phyloP scores from a whole-genome alignment of 2,797 vertebrate species.

The Lithobates pipiens region DNA sequence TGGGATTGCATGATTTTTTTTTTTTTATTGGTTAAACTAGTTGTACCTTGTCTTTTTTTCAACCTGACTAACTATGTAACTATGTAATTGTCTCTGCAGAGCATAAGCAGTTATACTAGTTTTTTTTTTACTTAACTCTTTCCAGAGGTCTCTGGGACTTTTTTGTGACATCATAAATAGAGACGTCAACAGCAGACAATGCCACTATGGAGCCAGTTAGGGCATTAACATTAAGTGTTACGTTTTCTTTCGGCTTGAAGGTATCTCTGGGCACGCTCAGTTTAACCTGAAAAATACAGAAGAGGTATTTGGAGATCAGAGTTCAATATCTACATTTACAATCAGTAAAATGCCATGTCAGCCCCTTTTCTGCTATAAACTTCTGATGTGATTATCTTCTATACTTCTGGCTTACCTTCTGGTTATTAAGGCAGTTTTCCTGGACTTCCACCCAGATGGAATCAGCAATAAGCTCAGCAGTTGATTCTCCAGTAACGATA shows the following conservation, averaged over 20 bases:
- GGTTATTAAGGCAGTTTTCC: slow-evolving; percentile 83
- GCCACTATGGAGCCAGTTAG: slow-evolving; percentile 80
- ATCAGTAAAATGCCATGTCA: no score
- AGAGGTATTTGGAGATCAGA: neutral
- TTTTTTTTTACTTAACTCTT: slow-evolving; percentile 75
- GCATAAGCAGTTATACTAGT: neutral
- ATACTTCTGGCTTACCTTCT: slow-evolving; percentile 76
- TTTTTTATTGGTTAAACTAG: no score
- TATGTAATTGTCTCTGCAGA: no score
- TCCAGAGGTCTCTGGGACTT: slow-evolving; percentile 74
- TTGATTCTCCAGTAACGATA: slow-evolving; percentile 80
- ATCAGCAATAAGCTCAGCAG: slow-evolving; percentile 89
- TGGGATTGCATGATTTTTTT: no score
- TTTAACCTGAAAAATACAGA: slow-evolving; percentile 73
- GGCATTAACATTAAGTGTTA: slow-evolving; percentile 74
- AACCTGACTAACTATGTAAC: no score
- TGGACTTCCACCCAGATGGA: slow-evolving; percentile 88
- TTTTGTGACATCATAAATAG: slow-evolving; percentile 77
- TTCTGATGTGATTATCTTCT: neutral
- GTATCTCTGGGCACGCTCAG: slow-evolving; percentile 63
- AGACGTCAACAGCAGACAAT: slow-evolving; percentile 82
- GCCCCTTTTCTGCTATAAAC: neutral
- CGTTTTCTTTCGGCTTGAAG: slow-evolving; percentile 77
- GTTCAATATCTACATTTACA: neutral
- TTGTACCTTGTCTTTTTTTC: no score